Evolutionary conservation across 2,888 invertebrate species (phyloP).

Genomic region (Acanthopleura granulata): DNA sequence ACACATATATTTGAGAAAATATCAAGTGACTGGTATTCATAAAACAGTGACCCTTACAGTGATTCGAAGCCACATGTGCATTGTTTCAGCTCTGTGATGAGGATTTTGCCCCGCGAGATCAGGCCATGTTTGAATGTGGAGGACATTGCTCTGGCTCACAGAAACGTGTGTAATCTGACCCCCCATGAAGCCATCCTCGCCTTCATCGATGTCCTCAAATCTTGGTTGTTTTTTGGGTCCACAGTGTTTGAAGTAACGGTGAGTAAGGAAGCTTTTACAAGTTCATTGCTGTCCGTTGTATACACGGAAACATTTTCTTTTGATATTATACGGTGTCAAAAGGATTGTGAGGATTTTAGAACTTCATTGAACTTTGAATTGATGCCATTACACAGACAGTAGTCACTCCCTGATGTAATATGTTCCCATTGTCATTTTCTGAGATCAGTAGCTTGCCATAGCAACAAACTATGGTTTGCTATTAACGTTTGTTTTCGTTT

Average conservation of each 20-base stretch:
- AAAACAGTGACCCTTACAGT: too few species aligned
- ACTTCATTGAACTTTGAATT: too few species aligned
- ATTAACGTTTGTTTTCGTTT: too few species aligned
- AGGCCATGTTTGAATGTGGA: slow-evolving; percentile 84
- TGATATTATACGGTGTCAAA: not conserved
- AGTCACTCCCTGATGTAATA: too few species aligned
- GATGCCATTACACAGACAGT: too few species aligned
- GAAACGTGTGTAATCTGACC: slow-evolving; percentile 88
- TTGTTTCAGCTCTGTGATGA: slow-evolving; percentile 60
- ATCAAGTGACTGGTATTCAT: too few species aligned
- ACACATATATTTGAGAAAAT: too few species aligned
- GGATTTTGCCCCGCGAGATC: slow-evolving; percentile 84
- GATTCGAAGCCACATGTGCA: too few species aligned
- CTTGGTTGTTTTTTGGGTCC: slow-evolving; percentile 93
- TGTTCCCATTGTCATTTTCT: too few species aligned
- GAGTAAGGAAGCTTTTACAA: slow-evolving; percentile 54
- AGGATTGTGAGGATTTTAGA: too few species aligned
- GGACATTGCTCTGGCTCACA: slow-evolving; percentile 87
- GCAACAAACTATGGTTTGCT: too few species aligned
- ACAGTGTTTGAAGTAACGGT: slow-evolving; percentile 96
- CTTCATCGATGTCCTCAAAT: slow-evolving; percentile 91
- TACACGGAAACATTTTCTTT: not conserved
- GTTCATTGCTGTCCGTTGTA: not conserved
- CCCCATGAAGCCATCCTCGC: slow-evolving; percentile 90
- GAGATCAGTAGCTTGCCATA: too few species aligned